phyloP scores from a whole-genome alignment of 2,797 vertebrate species.

The Rhinoraja longicauda region DNA sequence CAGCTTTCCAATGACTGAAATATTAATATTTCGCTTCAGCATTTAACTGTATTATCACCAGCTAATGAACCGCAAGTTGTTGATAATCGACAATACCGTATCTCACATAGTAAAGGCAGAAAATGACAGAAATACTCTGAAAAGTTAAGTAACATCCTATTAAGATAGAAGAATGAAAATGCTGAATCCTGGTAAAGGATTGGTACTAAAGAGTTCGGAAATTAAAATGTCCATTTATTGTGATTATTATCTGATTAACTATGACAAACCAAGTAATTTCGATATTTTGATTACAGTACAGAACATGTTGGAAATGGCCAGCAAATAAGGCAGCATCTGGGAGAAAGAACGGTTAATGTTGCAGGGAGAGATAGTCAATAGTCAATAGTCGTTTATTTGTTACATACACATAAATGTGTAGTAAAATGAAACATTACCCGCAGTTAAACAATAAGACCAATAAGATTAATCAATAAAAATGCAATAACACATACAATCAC shows the following conservation, averaged over 20 bases:
- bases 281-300: not conserved
- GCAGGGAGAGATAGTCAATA: too few relatives aligned
- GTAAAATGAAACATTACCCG: too few relatives aligned
- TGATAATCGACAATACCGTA: not conserved
- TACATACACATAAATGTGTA: too few relatives aligned
- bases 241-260: not conserved
- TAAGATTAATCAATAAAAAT: too few relatives aligned
- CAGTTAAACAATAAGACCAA: too few relatives aligned
- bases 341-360: too few relatives aligned
- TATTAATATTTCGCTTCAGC: not conserved
- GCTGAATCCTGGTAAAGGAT: not conserved
- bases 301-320: too few relatives aligned
- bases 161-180: not conserved
- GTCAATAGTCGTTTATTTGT: too few relatives aligned
- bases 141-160: not conserved
- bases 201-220: not conserved
- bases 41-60: conserved; percentile 11
- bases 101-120: not conserved
- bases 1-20: not conserved
- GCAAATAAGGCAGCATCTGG: too few relatives aligned
- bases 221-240: not conserved
- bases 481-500: too few relatives aligned
- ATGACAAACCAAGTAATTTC: not conserved
- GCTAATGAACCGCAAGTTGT: not conserved
- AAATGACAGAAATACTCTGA: not conserved